Base-by-base conservation (phyloP, 2,797 vertebrate genomes). In the Cephalopachus bancanus region DNA sequence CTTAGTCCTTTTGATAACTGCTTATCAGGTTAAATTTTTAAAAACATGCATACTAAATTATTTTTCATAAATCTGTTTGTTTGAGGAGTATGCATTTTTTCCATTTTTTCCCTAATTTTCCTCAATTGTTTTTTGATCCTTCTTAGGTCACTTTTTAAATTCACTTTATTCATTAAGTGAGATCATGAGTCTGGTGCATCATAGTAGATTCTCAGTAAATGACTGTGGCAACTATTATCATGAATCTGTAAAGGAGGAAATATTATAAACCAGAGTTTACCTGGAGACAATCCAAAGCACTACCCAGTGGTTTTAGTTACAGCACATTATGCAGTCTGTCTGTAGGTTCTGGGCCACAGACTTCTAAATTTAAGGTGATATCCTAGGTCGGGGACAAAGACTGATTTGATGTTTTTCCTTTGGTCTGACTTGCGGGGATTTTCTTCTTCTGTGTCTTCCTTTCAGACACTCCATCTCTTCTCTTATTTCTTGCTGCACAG, bases 41-140 rank as follows among this genome's bases (percentile, higher is more conserved):
- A 24, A 94, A 76, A 76, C 55, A 71, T 51, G 80, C 69, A 72
- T 59, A 76, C 2, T 83, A 71, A 71, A 26, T 89, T 89, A 71
- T 89, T 93, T 93, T 84, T 75, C 30, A 76, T 69, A 83, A 81
- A 83, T 59, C 51, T 76, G 15, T 65, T 37, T 37, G 10, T 76
- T 84, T 62, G 5, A 72, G 9, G 1, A 33, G 15, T 62, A 15
- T 49, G 9, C 12, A 17, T 57, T 83, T 95, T 69, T 24, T 37
- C 37, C 37, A 37, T 37, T 37, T 37, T 37, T 37, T 37, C 37
- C 44, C 78, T 33, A 24, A 5, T 79, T 79, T 76, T 88, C 67
- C 16, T 80, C 26, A 37, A 3, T n/a, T 79, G 7, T 55, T 87
- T 71, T 72, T 60, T 60, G 37, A 37, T 37, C 37, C 3, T 74